Conservation (phyloP, 2,113 vertebrate species). For the Gallinago undulata region DNA sequence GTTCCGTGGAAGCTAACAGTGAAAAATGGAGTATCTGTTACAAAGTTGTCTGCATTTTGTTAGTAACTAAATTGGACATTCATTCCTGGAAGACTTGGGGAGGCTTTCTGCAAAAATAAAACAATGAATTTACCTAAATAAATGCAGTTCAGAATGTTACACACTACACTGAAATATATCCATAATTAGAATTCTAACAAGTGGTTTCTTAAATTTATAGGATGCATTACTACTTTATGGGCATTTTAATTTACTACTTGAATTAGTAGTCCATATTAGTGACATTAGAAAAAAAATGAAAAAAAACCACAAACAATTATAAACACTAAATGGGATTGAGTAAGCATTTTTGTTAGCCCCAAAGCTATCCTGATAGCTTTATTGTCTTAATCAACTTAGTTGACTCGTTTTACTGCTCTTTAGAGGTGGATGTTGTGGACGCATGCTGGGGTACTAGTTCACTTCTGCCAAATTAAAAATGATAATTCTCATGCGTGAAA, state of each 20-base stretch:
- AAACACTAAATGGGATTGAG: constrained; percentile 65
- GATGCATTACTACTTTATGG: constrained; percentile 67
- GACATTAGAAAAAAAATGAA: constrained; percentile 57
- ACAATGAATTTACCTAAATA: constrained; percentile 39
- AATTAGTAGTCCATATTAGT: constrained; percentile 72
- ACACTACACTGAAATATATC: constrained; percentile 69
- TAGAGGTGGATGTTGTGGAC: constrained; percentile 73
- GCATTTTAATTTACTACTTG: constrained; percentile 75
- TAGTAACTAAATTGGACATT: constrained; percentile 32
- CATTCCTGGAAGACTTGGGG: neutral
- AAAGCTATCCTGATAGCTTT: constrained; percentile 77
- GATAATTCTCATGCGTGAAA: constrained; percentile 81
- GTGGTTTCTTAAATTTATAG: constrained; percentile 73
- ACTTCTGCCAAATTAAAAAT: constrained; percentile 83
- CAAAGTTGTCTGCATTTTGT: neutral
- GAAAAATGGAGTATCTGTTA: neutral
- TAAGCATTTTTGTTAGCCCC: constrained; percentile 77
- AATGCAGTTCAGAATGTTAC: constrained; percentile 29
- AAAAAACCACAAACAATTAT: constrained; percentile 58
- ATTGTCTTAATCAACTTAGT: constrained; percentile 84
- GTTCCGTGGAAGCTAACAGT: neutral
- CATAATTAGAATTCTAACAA: constrained; percentile 74
- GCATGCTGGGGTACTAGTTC: constrained; percentile 78
- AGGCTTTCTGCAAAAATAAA: constrained; percentile 26
- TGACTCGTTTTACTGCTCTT: constrained; percentile 77